phyloP scores from a whole-genome alignment of 2,113 vertebrate genomes.

The Nycticorax nycticorax region DNA sequence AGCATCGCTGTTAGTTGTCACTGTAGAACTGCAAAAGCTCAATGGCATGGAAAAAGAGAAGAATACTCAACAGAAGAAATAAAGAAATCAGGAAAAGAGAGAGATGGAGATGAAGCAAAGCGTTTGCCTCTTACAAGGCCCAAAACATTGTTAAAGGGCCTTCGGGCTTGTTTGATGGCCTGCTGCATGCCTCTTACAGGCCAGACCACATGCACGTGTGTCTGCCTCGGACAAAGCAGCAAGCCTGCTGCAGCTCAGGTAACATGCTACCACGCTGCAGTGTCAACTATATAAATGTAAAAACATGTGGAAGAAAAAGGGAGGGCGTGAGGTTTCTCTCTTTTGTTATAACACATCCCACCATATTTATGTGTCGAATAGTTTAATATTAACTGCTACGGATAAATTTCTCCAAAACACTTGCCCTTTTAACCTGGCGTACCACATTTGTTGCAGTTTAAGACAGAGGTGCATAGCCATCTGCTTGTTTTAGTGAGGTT shows the following conservation, averaged over 20 bases:
- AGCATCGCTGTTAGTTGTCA: neutral
- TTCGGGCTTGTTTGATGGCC: constrained; percentile 76
- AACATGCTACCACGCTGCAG: constrained; percentile 70
- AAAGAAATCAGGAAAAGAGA: constrained; percentile 12
- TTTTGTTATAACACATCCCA: constrained; percentile 67
- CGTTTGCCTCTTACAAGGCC: constrained; percentile 94
- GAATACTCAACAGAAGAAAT: neutral
- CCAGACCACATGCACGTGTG: constrained; percentile 79
- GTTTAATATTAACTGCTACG: constrained; percentile 54
- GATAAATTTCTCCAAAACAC: constrained; percentile 49
- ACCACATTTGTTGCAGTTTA: constrained; percentile 48
- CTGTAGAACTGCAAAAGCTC: neutral
- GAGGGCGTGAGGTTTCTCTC: constrained; percentile 70
- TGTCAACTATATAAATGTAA: constrained; percentile 52
- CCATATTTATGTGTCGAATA: constrained; percentile 36
- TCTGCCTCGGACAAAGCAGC: constrained; percentile 85
- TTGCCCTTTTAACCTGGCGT: constrained; percentile 66
- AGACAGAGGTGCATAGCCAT: constrained; percentile 63
- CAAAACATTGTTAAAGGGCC: constrained; percentile 66
- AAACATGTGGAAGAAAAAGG: constrained; percentile 74
- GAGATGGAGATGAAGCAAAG: constrained; percentile 72
- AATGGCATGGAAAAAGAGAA: neutral
- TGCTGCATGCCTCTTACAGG: constrained; percentile 93
- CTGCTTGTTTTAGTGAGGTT: constrained; percentile 67
- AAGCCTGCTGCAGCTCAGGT: constrained; percentile 62